Percentiles rank a stretch among this genome's conserved stretches.
Evolutionary conservation across 2,888 invertebrate species (phyloP).

Genomic region (Machimus atricapillus): DNA sequence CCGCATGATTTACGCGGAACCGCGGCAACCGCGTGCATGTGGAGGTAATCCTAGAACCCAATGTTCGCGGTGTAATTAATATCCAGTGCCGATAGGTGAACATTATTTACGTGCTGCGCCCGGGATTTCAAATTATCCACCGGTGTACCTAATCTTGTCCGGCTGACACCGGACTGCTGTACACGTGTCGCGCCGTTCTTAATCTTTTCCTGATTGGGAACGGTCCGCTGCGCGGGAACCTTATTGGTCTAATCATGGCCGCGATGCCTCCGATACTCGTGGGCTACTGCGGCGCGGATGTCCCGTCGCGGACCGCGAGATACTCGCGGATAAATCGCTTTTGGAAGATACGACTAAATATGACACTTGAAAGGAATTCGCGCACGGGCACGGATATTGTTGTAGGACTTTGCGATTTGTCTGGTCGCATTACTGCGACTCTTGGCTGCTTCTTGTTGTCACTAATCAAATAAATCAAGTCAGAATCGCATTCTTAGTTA

Average conservation of each 20-base stretch:
- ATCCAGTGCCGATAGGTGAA: conserved; percentile 62
- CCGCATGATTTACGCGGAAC: conserved; percentile 41
- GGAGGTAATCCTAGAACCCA: conserved; percentile 1
- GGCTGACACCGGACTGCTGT: not conserved
- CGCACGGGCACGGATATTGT: not conserved
- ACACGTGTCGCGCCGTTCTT: conserved; percentile 14
- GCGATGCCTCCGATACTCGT: not conserved
- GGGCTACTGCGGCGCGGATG: not conserved
- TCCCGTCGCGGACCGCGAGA: not conserved
- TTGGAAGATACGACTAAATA: not conserved
- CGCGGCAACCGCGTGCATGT: conserved; percentile 4
- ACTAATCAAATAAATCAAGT: not conserved
- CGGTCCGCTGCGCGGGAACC: not conserved
- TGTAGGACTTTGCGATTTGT: not conserved
- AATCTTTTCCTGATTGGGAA: not conserved
- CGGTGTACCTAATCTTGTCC: conserved; percentile 21
- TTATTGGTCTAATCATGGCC: not conserved
- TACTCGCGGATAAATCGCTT: not conserved
- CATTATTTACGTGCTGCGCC: conserved; percentile 63
- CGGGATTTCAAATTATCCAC: conserved; percentile 25
- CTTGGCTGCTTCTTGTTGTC: not conserved
- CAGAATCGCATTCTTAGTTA: not conserved
- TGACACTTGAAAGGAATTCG: not conserved
- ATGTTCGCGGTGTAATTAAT: conserved; percentile 59
- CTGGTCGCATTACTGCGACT: not conserved